Conservation (phyloP, 2,113 vertebrate species). For the Lagopus leucura region DNA sequence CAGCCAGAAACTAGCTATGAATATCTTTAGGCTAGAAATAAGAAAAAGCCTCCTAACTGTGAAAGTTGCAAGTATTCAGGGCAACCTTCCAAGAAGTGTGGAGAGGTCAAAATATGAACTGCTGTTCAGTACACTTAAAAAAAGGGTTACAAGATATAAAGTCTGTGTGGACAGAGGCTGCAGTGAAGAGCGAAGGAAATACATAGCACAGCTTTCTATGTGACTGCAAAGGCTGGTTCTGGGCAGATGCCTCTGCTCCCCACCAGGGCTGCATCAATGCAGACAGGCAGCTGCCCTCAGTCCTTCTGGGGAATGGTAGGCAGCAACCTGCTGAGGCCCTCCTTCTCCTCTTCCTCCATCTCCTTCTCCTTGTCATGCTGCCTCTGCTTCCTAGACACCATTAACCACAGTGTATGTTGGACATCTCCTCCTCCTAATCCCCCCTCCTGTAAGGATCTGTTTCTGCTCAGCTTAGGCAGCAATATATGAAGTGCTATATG, state of each 20-base stretch:
- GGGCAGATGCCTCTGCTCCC: not conserved
- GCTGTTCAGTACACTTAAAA: not conserved
- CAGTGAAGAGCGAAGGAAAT: not conserved
- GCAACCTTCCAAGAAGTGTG: not conserved
- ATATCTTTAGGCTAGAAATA: not conserved
- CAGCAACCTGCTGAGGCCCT: not conserved
- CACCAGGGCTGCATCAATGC: fast-evolving
- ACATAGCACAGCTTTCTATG: not conserved
- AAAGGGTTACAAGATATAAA: fast-evolving
- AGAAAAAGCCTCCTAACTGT: not conserved
- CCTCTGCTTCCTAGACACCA: not conserved
- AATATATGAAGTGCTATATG: not conserved
- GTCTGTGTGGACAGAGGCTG: not conserved
- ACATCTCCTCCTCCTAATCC: not conserved
- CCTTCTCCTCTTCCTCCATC: not conserved
- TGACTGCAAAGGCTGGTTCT: not conserved
- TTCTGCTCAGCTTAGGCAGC: not conserved
- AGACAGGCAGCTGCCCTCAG: not conserved
- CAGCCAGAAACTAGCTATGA: not conserved
- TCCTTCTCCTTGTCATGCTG: not conserved
- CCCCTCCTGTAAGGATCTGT: not conserved
- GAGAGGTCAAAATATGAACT: not conserved
- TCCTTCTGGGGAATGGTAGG: not conserved
- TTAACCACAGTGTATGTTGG: no score
- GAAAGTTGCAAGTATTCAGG: not conserved